Conservation (phyloP, 2,113 vertebrate species). For the Eulacestoma nigropectus region DNA sequence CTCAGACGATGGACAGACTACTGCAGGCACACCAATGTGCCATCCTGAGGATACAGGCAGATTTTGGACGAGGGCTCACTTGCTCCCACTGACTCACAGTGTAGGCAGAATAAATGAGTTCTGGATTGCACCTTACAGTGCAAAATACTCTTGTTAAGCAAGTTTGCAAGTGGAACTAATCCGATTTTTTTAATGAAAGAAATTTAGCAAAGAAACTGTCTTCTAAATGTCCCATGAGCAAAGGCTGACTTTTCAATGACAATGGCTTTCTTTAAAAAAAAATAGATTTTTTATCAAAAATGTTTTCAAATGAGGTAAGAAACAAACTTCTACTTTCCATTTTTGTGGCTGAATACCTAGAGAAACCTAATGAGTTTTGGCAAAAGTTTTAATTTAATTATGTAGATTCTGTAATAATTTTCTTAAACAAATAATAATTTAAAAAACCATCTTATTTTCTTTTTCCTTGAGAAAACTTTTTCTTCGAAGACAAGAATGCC, state of each 20-base stretch:
- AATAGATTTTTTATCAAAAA: not conserved
- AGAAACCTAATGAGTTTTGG: not conserved
- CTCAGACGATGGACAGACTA: not conserved
- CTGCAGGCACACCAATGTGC: not conserved
- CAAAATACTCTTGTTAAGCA: not conserved
- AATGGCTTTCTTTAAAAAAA: not conserved
- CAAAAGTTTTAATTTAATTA: not conserved
- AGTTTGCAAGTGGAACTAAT: not conserved
- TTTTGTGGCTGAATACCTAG: not conserved
- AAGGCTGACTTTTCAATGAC: not conserved
- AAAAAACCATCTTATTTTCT: no score
- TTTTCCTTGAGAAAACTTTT: not conserved
- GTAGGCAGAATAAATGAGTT: not conserved
- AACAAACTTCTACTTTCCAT: accelerated
- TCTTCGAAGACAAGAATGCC: not conserved
- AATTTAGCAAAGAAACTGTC: not conserved
- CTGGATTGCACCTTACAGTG: not conserved
- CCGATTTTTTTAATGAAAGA: not conserved
- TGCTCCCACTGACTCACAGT: not conserved
- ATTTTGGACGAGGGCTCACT: not conserved
- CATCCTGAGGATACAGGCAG: not conserved
- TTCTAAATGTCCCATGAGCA: not conserved
- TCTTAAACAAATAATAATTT: not conserved
- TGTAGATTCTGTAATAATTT: not conserved
- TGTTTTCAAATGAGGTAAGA: not conserved